Evolutionary conservation across 2,797 vertebrate species (phyloP), one percentile per base, ranked within the genome.

Genomic region (Rhynchonycteris naso): DNA sequence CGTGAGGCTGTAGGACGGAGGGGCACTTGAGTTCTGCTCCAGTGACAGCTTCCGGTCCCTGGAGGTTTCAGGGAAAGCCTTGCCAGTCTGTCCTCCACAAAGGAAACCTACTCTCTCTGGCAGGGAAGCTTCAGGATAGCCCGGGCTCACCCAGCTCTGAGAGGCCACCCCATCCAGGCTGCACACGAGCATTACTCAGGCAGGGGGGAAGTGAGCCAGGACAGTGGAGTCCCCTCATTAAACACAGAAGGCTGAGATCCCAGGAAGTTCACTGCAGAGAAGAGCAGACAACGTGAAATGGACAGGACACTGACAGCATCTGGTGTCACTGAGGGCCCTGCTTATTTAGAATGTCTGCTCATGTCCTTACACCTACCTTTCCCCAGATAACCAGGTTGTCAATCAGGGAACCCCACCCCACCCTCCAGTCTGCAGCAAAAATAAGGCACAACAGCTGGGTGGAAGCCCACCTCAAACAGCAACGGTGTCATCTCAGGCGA

Each of bases 91-190:
- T 50, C 54, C 33, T 33, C 2, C 0, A 43, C 35, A 22, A 43
- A 33, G 47, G 38, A 79, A 74, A 47, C 61, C 24, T 8, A 0
- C 28, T 19, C 0, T 50, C 81, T 91, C 38, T 24, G 58, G 8
- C 54, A 16, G 16, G 63, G 58, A 16, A 3, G 15, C 13, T 58
- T n/a, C 15, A 0, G 33, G 54, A 26, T 24, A n/a, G 6, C 58
- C 43, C 11, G 12, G 43, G 14, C 28, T 33, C 21, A 54, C 16
- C 68, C 72, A 21, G 18, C 33, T 59, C 18, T 35, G 61, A 83
- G 69, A 66, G 58, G 13, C 26, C 21, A 7, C 5, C 33, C 58
- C 43, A n/a, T n/a, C 28, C 38, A 2, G 0, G 2, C 50, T 5
- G 16, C n/a, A 54, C 6, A 11, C 0, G 5, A 18, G 56, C 66